Conservation (phyloP, 2,797 vertebrate species). For the Anguilla megastoma region DNA sequence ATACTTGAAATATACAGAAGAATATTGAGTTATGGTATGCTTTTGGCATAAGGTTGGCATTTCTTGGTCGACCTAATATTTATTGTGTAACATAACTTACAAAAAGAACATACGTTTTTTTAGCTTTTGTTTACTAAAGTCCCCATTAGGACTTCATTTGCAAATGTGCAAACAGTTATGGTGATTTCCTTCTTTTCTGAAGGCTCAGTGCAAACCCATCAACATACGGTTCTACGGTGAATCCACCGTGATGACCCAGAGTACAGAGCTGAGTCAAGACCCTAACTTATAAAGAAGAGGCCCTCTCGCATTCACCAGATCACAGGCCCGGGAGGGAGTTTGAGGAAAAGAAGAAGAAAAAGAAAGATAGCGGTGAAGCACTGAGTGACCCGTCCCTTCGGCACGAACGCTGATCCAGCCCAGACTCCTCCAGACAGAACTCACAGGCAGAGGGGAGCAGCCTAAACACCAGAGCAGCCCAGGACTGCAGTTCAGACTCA, state of each 20-base stretch:
- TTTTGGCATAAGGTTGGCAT: background rate
- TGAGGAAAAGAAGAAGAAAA: background rate
- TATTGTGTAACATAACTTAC: background rate
- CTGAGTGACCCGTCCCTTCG: background rate
- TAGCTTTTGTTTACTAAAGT: background rate
- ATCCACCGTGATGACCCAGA: background rate
- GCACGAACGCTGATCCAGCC: background rate
- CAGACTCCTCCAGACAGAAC: background rate
- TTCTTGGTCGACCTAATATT: background rate
- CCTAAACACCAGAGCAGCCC: background rate
- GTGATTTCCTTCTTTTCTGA: background rate
- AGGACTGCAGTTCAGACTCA: background rate
- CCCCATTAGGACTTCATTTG: background rate
- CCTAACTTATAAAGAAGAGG: background rate
- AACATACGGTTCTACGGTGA: background rate
- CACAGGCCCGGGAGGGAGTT: background rate
- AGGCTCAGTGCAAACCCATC: background rate
- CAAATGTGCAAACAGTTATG: background rate
- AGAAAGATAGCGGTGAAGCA: background rate
- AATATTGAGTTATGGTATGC: background rate
- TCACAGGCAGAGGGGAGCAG: background rate
- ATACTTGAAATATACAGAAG: background rate
- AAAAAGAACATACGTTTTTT: background rate
- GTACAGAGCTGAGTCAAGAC: conserved; percentile 1
- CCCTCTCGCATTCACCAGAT: background rate